Conservation (phyloP, 2,113 vertebrate species). For the Arizona elegans region DNA sequence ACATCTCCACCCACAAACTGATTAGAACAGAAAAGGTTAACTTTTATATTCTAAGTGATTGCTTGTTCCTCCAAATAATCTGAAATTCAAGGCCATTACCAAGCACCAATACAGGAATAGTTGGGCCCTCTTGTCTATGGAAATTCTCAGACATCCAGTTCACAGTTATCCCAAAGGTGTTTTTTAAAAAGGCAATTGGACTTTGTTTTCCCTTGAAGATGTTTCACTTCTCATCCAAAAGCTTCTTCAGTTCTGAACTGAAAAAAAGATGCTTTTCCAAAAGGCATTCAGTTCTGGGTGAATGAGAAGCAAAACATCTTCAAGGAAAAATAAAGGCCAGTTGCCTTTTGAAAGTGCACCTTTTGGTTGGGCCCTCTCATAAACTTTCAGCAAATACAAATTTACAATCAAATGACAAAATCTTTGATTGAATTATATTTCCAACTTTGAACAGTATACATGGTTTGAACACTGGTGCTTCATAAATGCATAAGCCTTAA, state of each 20-base stretch:
- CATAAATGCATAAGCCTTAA: background rate
- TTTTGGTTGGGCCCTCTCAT: background rate
- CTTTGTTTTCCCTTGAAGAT: too few relatives aligned
- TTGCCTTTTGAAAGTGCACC: background rate
- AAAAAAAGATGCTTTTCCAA: too few relatives aligned
- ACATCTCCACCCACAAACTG: background rate
- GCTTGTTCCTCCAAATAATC: background rate
- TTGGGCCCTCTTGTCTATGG: background rate
- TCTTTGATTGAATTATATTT: background rate
- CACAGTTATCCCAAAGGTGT: too few relatives aligned
- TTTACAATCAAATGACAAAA: background rate
- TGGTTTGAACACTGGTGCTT: background rate
- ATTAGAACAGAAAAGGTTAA: background rate
- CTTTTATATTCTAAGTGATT: background rate
- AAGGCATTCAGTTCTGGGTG: too few relatives aligned
- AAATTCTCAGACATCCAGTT: background rate
- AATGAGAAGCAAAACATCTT: background rate
- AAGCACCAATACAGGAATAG: background rate
- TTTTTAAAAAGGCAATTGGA: too few relatives aligned
- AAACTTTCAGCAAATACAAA: background rate
- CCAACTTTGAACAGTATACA: background rate
- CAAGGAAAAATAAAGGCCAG: background rate
- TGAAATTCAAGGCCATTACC: background rate
- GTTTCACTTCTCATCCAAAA: too few relatives aligned
- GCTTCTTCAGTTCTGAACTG: too few relatives aligned